Percentiles rank a stretch among this genome's conserved stretches.
Evolutionary conservation across 2,113 vertebrate genomes (phyloP).

Genomic region (Macrotis lagotis): DNA sequence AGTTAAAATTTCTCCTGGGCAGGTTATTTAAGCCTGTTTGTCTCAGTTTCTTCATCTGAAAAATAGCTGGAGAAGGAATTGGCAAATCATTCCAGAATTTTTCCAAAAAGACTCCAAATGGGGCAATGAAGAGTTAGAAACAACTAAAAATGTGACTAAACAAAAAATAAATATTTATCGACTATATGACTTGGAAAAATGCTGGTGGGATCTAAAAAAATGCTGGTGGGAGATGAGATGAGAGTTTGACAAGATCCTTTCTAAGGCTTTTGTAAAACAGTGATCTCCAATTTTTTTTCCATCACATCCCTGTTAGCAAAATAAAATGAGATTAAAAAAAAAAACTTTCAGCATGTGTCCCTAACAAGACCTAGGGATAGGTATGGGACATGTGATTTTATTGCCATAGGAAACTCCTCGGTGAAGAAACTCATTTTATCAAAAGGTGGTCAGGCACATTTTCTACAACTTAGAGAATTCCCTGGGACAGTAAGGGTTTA

Average conservation of each 20-base stretch:
- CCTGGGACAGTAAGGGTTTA: neutral
- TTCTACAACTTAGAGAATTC: neutral
- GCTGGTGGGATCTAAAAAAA: neutral
- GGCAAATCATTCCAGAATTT: no score
- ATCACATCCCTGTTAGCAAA: neutral
- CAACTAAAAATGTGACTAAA: no score
- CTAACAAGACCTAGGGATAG: neutral
- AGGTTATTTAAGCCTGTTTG: neutral
- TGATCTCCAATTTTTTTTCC: neutral
- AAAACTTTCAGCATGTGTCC: neutral
- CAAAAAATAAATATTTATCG: neutral
- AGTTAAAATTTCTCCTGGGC: neutral
- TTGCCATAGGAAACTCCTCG: neutral
- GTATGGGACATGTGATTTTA: neutral
- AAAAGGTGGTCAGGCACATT: neutral
- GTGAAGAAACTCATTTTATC: neutral
- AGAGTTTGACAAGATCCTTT: neutral
- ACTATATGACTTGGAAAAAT: neutral
- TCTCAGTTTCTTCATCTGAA: no score
- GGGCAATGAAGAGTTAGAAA: no score
- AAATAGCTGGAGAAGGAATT: no score
- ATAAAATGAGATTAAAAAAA: neutral
- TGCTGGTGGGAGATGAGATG: neutral
- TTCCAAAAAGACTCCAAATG: no score
- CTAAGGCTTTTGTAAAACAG: neutral